Percentiles rank a stretch among this genome's conserved stretches.
Evolutionary conservation across 2,797 vertebrate genomes (phyloP).

Genomic region (Enteromius trimaculatus): DNA sequence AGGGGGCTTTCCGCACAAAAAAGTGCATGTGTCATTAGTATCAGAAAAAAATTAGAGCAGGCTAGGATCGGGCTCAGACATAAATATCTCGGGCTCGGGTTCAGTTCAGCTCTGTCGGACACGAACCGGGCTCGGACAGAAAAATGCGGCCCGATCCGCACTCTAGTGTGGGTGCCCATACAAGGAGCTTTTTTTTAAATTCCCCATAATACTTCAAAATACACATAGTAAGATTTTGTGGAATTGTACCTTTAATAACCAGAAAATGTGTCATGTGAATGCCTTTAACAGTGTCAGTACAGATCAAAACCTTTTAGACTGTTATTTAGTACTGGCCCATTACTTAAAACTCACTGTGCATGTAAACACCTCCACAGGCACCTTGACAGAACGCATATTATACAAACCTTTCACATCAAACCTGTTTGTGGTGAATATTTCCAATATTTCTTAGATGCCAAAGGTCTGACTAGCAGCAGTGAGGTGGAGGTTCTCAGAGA

Average conservation of each 20-base stretch:
- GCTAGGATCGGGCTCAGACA: too few species aligned
- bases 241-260: not conserved
- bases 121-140: too few species aligned
- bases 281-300: not conserved
- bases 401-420: not conserved
- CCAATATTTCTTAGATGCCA: slow-evolving; percentile 83
- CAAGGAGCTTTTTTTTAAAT: too few species aligned
- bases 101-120: too few species aligned
- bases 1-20: too few species aligned
- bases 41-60: too few species aligned
- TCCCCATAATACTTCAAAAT: not conserved
- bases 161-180: too few species aligned
- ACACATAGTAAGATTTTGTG: too few species aligned
- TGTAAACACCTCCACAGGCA: not conserved
- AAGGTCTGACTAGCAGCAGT: slow-evolving; percentile 92
- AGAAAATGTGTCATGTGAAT: not conserved
- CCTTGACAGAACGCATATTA: not conserved
- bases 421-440: not conserved
- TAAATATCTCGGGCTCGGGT: too few species aligned
- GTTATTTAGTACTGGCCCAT: not conserved
- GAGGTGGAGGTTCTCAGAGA: slow-evolving; percentile 94
- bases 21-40: too few species aligned
- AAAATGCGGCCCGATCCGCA: too few species aligned
- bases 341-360: not conserved
- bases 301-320: too few species aligned